Evolutionary conservation across 92 coral and sea anemone genomes (phyloP).

Genomic region (Chrysogorgia sp.): DNA sequence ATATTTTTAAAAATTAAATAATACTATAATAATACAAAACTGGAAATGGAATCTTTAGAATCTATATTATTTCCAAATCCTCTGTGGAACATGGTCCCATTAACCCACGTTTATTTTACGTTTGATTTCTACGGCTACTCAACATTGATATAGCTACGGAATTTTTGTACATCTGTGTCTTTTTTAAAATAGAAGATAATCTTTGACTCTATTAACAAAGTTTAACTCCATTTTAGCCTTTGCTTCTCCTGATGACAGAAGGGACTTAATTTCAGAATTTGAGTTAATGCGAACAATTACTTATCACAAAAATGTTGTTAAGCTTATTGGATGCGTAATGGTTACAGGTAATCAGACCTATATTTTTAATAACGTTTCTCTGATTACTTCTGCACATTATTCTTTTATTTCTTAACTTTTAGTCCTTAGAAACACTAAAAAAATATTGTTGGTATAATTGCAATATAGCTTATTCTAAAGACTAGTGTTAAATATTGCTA

Average conservation of each 20-base stretch:
- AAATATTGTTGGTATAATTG: too few species aligned
- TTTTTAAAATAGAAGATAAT: too few species aligned
- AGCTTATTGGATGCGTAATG: slow-evolving; percentile 46
- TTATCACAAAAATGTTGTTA: slow-evolving; percentile 47
- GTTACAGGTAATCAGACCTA: slow-evolving; percentile 28
- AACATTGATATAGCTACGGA: neutral
- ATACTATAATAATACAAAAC: too few species aligned
- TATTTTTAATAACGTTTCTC: neutral
- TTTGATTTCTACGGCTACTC: neutral
- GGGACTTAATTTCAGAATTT: slow-evolving; percentile 47
- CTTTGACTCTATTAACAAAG: too few species aligned
- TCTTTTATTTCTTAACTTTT: too few species aligned
- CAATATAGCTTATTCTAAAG: too few species aligned
- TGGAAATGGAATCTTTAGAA: neutral
- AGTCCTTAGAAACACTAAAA: too few species aligned
- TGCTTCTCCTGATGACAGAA: slow-evolving; percentile 37
- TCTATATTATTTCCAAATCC: neutral
- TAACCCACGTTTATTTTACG: neutral
- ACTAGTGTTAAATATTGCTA: too few species aligned
- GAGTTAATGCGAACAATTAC: slow-evolving; percentile 39
- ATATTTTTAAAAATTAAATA: too few species aligned
- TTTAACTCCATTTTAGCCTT: slow-evolving; percentile 1
- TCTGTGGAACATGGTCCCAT: neutral
- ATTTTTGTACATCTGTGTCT: too few species aligned
- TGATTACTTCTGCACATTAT: too few species aligned